These are phyloP conservation scores for Danio jaintianensis DNA, from an alignment of 2,797 vertebrate species.

Conservation along the genomic window DNA sequence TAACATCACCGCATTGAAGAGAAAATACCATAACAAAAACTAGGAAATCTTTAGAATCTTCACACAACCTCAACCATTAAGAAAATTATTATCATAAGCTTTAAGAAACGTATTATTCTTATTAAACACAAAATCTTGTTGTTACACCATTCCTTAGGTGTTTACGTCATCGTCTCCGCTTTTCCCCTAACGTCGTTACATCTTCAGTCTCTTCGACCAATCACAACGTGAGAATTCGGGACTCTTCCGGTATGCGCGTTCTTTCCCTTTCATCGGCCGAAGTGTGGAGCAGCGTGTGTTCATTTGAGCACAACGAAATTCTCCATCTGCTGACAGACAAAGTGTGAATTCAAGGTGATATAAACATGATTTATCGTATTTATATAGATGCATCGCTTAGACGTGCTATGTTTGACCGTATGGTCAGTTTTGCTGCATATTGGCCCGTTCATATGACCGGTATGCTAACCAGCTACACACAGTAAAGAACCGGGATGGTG, in stretches of 20 bases:
- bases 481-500: conserved; percentile 39
- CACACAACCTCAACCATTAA: too few species aligned
- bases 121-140: not conserved
- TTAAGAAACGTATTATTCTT: too few species aligned
- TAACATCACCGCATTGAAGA: too few species aligned
- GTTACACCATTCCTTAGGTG: not conserved
- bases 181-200: not conserved
- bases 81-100: too few species aligned
- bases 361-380: not conserved
- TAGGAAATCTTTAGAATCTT: too few species aligned
- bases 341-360: conserved; percentile 59
- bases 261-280: conserved; percentile 55
- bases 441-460: conserved; percentile 16
- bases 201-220: conserved; percentile 52
- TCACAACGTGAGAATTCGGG: conserved; percentile 25
- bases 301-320: conserved; percentile 23
- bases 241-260: conserved; percentile 56
- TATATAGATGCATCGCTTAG: not conserved
- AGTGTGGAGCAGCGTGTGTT: conserved; percentile 54
- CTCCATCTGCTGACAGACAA: conserved; percentile 22
- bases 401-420: conserved; percentile 1
- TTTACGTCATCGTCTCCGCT: not conserved
- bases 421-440: not conserved
- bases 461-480: conserved; percentile 55
- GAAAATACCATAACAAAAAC: too few species aligned